phyloP scores from a whole-genome alignment of 2,888 invertebrate species.

The Odontothrips loti region DNA sequence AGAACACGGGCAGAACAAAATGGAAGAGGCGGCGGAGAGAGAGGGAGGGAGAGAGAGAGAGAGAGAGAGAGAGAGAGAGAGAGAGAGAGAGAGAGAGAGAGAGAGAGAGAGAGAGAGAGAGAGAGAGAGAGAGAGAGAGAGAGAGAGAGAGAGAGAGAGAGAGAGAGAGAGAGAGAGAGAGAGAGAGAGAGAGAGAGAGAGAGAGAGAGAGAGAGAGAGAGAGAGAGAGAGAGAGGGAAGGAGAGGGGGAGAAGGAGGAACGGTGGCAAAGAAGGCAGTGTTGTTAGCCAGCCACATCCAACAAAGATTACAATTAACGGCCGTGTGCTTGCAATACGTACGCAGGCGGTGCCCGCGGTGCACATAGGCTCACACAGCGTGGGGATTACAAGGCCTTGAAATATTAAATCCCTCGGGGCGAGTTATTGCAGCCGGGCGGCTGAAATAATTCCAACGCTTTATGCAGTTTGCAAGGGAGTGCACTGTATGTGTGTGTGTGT shows the following conservation, averaged over 20 bases:
- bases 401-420: too few species aligned
- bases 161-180: constrained; percentile 25
- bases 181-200: constrained; percentile 22
- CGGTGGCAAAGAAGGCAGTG: too few species aligned
- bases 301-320: too few species aligned
- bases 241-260: constrained; percentile 28
- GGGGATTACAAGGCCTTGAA: not conserved
- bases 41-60: constrained; percentile 2
- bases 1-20: not conserved
- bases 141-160: constrained; percentile 7
- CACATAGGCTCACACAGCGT: not conserved
- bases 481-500: not conserved
- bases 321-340: too few species aligned
- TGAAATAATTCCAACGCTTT: too few species aligned
- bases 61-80: constrained; percentile 13
- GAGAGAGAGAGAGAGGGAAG: constrained; percentile 35
- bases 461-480: not conserved
- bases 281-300: too few species aligned
- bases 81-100: constrained; percentile 14
- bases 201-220: constrained; percentile 36
- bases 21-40: too few species aligned
- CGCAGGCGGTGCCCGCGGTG: too few species aligned
- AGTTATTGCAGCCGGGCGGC: too few species aligned
- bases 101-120: not conserved
- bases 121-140: constrained; percentile 12